Evolutionary conservation across 2,113 vertebrate genomes (phyloP), one percentile per base, ranked within the genome.

Genomic region (Hyla sarda): DNA sequence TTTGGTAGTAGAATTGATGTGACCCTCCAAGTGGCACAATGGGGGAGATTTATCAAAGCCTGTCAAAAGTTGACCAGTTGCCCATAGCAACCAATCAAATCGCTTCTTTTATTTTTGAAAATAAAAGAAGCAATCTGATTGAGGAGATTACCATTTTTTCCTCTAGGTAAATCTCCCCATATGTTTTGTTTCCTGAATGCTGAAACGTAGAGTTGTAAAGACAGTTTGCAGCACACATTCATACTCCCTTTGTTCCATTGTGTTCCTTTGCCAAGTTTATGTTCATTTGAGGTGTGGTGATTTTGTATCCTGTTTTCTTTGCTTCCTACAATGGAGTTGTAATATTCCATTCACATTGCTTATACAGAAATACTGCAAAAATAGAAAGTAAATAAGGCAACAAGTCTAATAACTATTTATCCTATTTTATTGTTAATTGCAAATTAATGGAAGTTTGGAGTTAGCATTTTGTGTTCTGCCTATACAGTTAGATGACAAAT

Each of bases 221-320:
- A 34, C 28, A 67, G 28, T 67, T 30, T 65, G 60, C 60, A 60
- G 4, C 62, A 19, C 14, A 16, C 0, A 10, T 71, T 37, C 5
- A 41, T 2, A 71, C 0, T 69, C 4, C 30, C 17, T 21, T 71
- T 23, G 19, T 41, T 71, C 28, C 16, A 67, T 67, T 41, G 0
- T 21, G 34, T 41, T 41, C 9, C 3, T 23, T 37, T 71, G 67
- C 67, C 67, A 71, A 71, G 67, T 37, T 71, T 71, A 34, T 69
- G 67, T 71, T 71, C 17, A 1, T 71, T 71, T 71, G 34, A 71
- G 67, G 67, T 23, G 34, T 41, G 34, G 32, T 3, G 32, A 71
- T 41, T 71, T 71, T 41, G 21, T 41, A 71, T 71, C 67, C 67
- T 71, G 67, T 37, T 71, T 71, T 41, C 34, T 19, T 37, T 69